Conservation (phyloP, 2,113 vertebrate genomes). For the Mustelus asterias region DNA sequence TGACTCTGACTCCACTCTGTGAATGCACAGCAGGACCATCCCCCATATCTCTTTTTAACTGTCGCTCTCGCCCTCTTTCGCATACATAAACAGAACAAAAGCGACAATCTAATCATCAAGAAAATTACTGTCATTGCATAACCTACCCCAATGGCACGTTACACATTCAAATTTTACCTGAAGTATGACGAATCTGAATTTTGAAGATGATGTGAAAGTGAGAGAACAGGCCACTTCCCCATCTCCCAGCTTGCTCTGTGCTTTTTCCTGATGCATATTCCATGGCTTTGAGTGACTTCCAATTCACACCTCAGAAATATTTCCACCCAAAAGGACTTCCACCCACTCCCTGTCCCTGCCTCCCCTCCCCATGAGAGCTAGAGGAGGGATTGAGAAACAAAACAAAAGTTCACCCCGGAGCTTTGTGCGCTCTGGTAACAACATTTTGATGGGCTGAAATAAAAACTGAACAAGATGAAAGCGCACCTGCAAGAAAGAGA, state of each 20-base stretch:
- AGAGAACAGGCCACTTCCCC: neutral
- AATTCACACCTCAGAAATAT: neutral
- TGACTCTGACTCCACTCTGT: neutral
- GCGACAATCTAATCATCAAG: neutral
- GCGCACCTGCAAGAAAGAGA: neutral
- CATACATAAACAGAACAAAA: neutral
- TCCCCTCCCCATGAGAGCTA: neutral
- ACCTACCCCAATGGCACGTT: neutral
- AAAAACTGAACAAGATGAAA: neutral
- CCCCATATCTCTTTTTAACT: neutral
- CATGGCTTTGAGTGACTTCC: neutral
- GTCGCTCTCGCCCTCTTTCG: neutral
- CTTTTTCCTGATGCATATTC: neutral
- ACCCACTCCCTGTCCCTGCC: no score
- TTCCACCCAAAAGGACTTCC: neutral
- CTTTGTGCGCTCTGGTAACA: neutral
- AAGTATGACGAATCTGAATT: neutral
- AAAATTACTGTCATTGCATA: neutral
- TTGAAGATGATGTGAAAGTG: neutral
- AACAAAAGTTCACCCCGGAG: neutral
- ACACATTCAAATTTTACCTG: neutral
- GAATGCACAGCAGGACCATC: neutral
- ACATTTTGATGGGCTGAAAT: neutral
- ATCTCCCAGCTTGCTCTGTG: neutral
- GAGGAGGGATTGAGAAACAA: neutral